phyloP scores from a whole-genome alignment of 2,113 vertebrate genomes.

The Erinaceus europaeus region DNA sequence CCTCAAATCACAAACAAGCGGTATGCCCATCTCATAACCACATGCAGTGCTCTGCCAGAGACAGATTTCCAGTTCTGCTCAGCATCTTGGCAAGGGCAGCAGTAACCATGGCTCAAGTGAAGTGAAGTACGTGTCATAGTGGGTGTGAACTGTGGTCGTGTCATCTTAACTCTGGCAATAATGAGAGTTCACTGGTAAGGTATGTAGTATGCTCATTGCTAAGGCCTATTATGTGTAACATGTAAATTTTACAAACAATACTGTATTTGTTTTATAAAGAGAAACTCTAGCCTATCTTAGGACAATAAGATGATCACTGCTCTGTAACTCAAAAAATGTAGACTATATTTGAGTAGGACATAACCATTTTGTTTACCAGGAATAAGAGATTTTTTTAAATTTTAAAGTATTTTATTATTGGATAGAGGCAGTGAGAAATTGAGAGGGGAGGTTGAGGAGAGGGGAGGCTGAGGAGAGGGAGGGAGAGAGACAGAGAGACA shows the following conservation, averaged over 20 bases:
- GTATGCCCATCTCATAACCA: constrained; percentile 1
- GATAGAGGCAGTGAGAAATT: too few species aligned
- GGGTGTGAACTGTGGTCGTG: constrained; percentile 54
- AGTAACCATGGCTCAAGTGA: neutral
- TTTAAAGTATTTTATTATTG: too few species aligned
- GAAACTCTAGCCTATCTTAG: neutral
- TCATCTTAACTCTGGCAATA: neutral
- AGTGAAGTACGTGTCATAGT: constrained; percentile 59
- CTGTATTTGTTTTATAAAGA: constrained; percentile 27
- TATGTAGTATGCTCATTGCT: neutral
- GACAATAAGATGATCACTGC: neutral
- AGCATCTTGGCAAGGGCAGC: neutral
- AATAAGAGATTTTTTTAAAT: too few species aligned
- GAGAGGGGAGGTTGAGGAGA: too few species aligned
- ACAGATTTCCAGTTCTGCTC: neutral
- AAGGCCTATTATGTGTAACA: too few species aligned
- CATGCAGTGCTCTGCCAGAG: neutral
- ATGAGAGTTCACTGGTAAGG: neutral
- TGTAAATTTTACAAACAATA: too few species aligned
- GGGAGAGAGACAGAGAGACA: too few species aligned
- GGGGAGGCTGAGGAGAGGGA: too few species aligned
- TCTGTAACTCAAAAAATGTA: neutral
- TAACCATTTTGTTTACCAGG: constrained; percentile 19
- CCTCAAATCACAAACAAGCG: neutral
- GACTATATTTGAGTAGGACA: constrained; percentile 1